Conservation (phyloP, 2,113 vertebrate species). For the Ptychochromis oligacanthus region DNA sequence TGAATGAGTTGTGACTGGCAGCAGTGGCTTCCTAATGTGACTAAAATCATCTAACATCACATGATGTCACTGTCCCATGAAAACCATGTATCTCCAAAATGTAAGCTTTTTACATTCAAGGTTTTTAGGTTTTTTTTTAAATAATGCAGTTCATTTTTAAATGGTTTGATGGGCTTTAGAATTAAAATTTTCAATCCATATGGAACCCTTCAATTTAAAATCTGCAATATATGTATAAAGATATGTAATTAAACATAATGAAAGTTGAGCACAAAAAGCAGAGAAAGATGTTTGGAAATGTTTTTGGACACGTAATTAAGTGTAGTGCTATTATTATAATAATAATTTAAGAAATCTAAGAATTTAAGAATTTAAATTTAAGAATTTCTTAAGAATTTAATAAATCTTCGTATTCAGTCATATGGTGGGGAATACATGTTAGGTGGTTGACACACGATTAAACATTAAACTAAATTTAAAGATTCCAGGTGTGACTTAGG, state of each 20-base stretch:
- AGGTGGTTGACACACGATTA: no score
- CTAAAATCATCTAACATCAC: background rate
- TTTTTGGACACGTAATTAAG: background rate
- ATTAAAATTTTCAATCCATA: no score
- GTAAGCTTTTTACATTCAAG: background rate
- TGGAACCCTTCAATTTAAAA: no score
- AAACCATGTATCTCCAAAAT: background rate
- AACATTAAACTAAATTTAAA: no score
- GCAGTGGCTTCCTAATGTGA: background rate
- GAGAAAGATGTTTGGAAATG: background rate
- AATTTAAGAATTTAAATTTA: no score
- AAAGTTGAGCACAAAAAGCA: no score
- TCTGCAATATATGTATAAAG: background rate
- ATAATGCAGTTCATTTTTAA: background rate
- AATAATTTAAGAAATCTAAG: background rate
- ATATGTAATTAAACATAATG: no score
- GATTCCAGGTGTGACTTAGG: no score
- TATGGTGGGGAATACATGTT: no score
- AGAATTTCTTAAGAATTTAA: no score
- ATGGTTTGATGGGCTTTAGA: background rate
- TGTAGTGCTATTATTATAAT: background rate
- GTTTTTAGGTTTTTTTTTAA: background rate
- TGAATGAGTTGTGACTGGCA: background rate
- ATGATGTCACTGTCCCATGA: background rate
- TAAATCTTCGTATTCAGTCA: no score